Base-by-base conservation (phyloP, 2,888 invertebrate genomes). In the Nomada ferruginata region DNA sequence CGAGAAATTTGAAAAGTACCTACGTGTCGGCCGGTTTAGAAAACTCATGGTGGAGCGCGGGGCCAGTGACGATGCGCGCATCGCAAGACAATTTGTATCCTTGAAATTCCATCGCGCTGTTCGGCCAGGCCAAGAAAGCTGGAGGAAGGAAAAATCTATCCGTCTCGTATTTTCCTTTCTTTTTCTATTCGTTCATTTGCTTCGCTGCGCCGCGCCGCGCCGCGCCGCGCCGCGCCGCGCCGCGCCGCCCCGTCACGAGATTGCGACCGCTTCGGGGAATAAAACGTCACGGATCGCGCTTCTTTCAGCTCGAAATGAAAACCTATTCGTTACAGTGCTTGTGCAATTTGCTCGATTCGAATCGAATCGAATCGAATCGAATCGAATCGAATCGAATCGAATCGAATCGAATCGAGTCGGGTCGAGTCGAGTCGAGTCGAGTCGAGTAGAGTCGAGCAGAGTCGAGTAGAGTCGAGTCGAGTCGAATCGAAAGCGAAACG, bases 371-470 rank as follows among this genome's bases (percentile, higher is more conserved):
- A 7, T 1, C 5, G 29, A 29, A 7, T 29, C 5, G 36, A 36
- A 7, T 7, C 0, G 36, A 36, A 7, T 36, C 71, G 74, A 53
- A 57, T 72, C 76, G 87, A 61, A 29, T 53, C 50, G 83, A 76
- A 75, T 76, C 85, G 85, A 77, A 7, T 36, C 36, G 7, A 0
- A 7, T 1, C 5, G 29, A 29, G 29, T 29, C 5, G 36, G 7
- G 36, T 7, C 0, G 36, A 36, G 36, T 36, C 71, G 74, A 53
- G 60, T 72, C 76, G 87, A 61, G 42, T 53, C 50, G 83, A 76
- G 77, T 76, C 85, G 85, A 77, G 66, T 50, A 61, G 59, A 72
- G 71, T 66, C 60, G 66, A 64, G 64, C n/a, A 47, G 79, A 79
- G 71, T 10, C 64, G 75, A 73, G 76, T 26, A 57, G 59, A 79